Evolutionary conservation across 2,113 vertebrate species (phyloP).

Genomic region (Thalassarche chlororhynchos): DNA sequence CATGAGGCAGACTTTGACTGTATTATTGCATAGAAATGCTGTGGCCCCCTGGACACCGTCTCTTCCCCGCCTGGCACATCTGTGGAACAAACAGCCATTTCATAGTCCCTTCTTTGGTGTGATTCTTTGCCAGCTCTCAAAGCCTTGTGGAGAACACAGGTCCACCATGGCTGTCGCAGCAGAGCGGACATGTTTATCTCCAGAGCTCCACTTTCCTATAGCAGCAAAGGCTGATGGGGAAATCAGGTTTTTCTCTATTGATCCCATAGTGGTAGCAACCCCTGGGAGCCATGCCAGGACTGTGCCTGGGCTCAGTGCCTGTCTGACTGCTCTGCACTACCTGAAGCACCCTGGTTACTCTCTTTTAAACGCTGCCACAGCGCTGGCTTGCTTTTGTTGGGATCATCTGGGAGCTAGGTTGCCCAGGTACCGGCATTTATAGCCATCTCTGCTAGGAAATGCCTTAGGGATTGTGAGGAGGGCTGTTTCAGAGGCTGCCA

Average conservation of each 20-base stretch:
- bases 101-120: neutral
- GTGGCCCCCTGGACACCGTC: neutral
- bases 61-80: neutral
- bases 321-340: neutral
- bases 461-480: neutral
- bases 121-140: neutral
- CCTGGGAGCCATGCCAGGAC: neutral
- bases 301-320: neutral
- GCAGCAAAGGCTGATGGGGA: neutral
- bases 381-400: neutral
- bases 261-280: neutral
- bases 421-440: neutral
- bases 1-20: neutral
- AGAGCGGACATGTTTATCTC: neutral
- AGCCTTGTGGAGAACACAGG: neutral
- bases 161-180: neutral
- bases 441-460: neutral
- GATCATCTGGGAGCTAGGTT: neutral
- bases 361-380: neutral
- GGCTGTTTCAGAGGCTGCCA: neutral
- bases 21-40: neutral
- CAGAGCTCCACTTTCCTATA: neutral
- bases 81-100: neutral
- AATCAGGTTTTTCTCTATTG: neutral
- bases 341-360: neutral